phyloP scores from a whole-genome alignment of 2,797 vertebrate genomes.

The Acestrorhynchus altus region DNA sequence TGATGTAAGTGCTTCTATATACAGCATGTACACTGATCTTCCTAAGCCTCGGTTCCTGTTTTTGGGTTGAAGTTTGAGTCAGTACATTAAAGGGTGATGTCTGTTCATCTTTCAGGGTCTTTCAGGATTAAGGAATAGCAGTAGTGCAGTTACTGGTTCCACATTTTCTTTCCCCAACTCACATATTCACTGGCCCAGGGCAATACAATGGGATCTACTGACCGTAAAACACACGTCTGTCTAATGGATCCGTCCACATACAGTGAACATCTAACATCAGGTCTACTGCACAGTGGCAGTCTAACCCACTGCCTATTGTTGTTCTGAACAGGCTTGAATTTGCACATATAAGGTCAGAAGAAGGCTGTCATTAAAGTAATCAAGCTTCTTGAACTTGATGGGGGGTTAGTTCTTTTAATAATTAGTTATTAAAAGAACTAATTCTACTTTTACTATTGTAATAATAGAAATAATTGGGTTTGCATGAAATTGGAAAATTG shows the following conservation, averaged over 20 bases:
- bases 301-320: not conserved
- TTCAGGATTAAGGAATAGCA: not conserved
- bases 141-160: not conserved
- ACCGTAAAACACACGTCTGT: constrained; percentile 61
- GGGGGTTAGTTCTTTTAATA: no score
- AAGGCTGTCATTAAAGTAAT: not conserved
- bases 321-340: not conserved
- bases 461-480: no score
- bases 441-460: no score
- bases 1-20: constrained; percentile 78
- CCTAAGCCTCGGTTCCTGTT: not conserved
- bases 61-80: not conserved
- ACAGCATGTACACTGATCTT: not conserved
- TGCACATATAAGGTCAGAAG: not conserved
- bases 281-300: constrained; percentile 3
- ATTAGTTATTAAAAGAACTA: no score
- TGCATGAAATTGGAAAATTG: no score
- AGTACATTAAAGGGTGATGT: not conserved
- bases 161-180: not conserved
- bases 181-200: constrained; percentile 43
- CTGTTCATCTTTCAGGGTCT: not conserved
- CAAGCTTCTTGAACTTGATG: no score
- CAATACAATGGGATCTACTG: constrained; percentile 54
- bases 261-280: constrained; percentile 45
- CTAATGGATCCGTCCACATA: constrained; percentile 49